A percentile compares a stretch with the other conserved stretches of the same genome.
Evolutionary conservation across 2,888 invertebrate genomes (phyloP).

Genomic region (Himalopsyche anomala): DNA sequence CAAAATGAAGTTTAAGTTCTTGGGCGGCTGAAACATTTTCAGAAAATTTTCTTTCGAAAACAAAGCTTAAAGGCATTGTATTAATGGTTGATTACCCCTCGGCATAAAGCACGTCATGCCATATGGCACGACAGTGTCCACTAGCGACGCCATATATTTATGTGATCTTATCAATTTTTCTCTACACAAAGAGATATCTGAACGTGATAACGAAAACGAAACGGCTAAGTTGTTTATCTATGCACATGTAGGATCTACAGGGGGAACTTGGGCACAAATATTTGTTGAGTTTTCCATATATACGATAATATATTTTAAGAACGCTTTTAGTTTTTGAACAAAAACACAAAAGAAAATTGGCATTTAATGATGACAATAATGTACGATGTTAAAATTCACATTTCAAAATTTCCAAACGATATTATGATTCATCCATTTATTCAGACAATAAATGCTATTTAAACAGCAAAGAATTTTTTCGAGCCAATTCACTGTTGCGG

Average conservation of each 20-base stretch:
- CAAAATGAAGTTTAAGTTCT: no score
- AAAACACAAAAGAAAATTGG: conserved; percentile 16
- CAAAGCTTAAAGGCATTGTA: no score
- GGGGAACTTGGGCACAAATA: conserved; percentile 39
- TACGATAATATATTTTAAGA: not conserved
- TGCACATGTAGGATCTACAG: conserved; percentile 53
- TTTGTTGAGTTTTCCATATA: conserved; percentile 25
- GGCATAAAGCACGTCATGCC: conserved; percentile 57
- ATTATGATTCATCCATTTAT: no score
- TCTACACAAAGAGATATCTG: conserved; percentile 65
- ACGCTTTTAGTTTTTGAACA: conserved; percentile 17
- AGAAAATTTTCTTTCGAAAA: not conserved
- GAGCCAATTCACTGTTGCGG: no score
- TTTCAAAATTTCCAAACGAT: no score
- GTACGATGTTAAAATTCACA: no score
- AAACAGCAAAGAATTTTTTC: no score
- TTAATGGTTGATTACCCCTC: conserved; percentile 54
- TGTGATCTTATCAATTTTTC: conserved; percentile 65
- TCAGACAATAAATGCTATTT: no score
- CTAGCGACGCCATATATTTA: conserved; percentile 62
- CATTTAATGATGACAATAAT: not conserved
- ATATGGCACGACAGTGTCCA: conserved; percentile 64
- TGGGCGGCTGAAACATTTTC: not conserved
- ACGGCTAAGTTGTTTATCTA: conserved; percentile 65
- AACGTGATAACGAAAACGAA: conserved; percentile 64